phyloP scores from a whole-genome alignment of 2,113 vertebrate genomes.

The Ivindomyrus marchei region DNA sequence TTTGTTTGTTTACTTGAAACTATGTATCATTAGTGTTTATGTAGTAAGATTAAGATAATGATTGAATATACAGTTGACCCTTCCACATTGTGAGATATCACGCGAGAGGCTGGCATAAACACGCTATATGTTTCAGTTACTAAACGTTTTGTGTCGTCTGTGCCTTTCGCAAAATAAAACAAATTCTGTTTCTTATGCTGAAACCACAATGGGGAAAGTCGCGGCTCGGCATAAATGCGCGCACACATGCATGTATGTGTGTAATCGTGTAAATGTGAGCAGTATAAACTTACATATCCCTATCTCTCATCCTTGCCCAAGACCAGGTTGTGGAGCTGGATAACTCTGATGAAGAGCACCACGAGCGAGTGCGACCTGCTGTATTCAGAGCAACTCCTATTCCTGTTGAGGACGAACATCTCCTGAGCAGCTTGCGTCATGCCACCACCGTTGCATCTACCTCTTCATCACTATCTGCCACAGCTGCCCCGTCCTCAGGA shows the following conservation, averaged over 20 bases:
- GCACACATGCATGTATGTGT: not conserved
- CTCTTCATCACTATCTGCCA: not conserved
- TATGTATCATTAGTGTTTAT: not conserved
- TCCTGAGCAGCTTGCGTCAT: conserved; percentile 19
- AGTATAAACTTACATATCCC: not conserved
- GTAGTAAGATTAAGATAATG: not conserved
- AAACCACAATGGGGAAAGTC: not conserved
- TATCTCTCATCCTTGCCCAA: conserved; percentile 12
- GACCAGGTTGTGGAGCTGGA: conserved; percentile 44
- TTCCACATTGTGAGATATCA: not conserved
- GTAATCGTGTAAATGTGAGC: not conserved
- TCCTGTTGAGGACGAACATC: conserved; percentile 12
- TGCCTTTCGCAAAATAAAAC: not conserved
- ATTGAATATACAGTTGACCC: not conserved
- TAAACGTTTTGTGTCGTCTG: not conserved
- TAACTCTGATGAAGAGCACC: conserved; percentile 58
- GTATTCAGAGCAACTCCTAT: conserved; percentile 26
- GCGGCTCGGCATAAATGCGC: not conserved
- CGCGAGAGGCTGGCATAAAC: not conserved
- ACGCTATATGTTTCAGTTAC: not conserved
- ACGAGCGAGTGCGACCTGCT: conserved; percentile 37
- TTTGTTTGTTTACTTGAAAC: not conserved
- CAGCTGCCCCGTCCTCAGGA: conserved; percentile 7
- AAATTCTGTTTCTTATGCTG: not conserved
- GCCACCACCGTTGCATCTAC: not conserved